Conservation (phyloP, 2,888 invertebrate species). For the Epirrhoe tristata region DNA sequence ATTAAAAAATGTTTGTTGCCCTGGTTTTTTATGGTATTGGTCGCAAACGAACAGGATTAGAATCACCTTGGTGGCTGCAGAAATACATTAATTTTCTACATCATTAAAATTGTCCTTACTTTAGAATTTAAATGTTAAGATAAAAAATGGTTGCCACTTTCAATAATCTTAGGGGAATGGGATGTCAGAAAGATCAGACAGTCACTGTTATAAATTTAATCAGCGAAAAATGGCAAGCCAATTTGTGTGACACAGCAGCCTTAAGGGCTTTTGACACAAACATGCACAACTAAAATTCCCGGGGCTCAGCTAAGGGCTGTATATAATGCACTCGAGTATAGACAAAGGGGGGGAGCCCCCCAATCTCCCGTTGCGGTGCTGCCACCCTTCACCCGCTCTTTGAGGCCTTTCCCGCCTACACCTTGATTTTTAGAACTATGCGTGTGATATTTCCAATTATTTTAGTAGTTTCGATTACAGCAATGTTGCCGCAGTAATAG, state of each 20-base stretch:
- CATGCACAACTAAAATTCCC: conserved; percentile 78
- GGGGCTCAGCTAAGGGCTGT: conserved; percentile 60
- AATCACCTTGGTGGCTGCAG: no score
- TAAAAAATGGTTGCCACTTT: neutral
- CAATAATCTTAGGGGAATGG: neutral
- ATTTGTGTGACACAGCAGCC: conserved; percentile 5
- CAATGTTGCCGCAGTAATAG: conserved; percentile 5
- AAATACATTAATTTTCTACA: no score
- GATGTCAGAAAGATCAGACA: neutral
- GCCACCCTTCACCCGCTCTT: conserved; percentile 43
- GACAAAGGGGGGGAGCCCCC: conserved; percentile 51
- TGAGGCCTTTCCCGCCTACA: conserved; percentile 55
- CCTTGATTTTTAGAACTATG: conserved; percentile 75
- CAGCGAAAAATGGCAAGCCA: conserved; percentile 6
- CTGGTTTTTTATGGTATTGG: no score
- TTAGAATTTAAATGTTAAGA: neutral
- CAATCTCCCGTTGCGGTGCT: conserved; percentile 30
- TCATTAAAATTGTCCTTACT: no score
- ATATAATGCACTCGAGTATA: conserved; percentile 81
- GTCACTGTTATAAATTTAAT: neutral
- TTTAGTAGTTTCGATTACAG: conserved; percentile 18
- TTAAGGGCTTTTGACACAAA: conserved; percentile 32
- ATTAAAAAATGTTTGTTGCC: no score
- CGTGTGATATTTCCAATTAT: conserved; percentile 51
- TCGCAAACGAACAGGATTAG: no score